phyloP scores from a whole-genome alignment of 2,888 invertebrate species.

The Orchestes rusci region DNA sequence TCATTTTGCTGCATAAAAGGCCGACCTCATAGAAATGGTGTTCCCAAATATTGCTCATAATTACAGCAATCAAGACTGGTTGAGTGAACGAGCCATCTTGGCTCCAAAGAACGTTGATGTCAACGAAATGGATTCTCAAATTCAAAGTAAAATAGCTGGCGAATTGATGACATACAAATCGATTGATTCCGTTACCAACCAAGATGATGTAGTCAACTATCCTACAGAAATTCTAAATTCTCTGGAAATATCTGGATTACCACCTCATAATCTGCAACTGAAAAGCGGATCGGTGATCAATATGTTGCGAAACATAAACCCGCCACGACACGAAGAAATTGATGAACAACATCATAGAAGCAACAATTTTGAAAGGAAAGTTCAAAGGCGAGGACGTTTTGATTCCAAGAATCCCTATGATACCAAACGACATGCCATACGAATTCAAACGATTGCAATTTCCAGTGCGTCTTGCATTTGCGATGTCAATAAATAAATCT shows the following conservation, averaged over 20 bases:
- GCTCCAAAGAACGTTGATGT: background rate
- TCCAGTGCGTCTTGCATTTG: constrained; percentile 5
- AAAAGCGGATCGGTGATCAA: background rate
- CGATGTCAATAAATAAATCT: constrained; percentile 5
- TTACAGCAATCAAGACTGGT: constrained; percentile 1
- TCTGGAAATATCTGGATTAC: background rate
- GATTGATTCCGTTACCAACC: too few relatives aligned
- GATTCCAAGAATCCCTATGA: constrained; percentile 9
- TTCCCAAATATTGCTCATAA: constrained; percentile 31
- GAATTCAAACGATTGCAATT: constrained; percentile 7
- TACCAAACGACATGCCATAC: constrained; percentile 4
- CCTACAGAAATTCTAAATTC: too few relatives aligned
- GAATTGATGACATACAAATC: too few relatives aligned
- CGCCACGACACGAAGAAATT: background rate
- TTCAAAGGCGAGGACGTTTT: constrained; percentile 7
- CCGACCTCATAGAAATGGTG: constrained; percentile 30
- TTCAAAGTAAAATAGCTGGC: background rate
- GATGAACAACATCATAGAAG: background rate
- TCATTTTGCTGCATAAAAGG: constrained; percentile 16
- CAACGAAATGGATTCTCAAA: background rate
- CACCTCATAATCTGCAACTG: background rate
- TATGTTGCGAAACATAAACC: background rate
- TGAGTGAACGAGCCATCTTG: too few relatives aligned
- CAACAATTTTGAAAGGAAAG: constrained; percentile 2
- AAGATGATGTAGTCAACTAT: too few relatives aligned